Base-by-base conservation (phyloP, 2,797 vertebrate species). In the Myoxocephalus aenaeus region DNA sequence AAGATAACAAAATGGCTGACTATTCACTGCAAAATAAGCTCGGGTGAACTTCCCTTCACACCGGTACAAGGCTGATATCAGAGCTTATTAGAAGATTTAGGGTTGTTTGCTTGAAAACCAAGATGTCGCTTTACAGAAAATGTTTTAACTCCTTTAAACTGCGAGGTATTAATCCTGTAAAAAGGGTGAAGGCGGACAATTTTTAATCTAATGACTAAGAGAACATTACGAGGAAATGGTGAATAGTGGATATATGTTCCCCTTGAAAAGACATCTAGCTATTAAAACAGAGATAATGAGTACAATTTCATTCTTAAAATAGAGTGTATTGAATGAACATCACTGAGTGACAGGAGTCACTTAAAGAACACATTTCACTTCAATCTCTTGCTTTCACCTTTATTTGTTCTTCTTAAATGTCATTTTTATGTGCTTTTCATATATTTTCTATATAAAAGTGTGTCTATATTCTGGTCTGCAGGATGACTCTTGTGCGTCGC, bases 1-100 rank as follows among this genome's bases (percentile, higher is more conserved):
- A 61, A 67, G 69, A 74, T 65, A 75, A 79, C 65, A 73, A 87
- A 69, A 81, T 69, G 58, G 58, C 54, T 17, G 59, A 79, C 61
- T 63, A 8, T 32, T 68, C 53, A 50, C 59, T 56, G 57, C 71
- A 17, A 59, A 75, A 81, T 29, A 53, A 62, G 79, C 65, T 18
- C 2, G 15, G 64, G n/a, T 38, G 50, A 81, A 70, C 56, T 75
- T 50, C 10, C 46, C 14, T 64, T 64, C 38, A 32, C 32, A 9
- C 12, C 4, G 1, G 32, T 12, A 32, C 48, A 40, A 50, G 81
- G 25, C 75, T n/a, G 14, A 25, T 40, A 22, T 32, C 12, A 17
- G n/a, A 46, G 74, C 15, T 27, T 61, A 48, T 59, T 70, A 32
- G 59, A 77, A 70, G n/a, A 67, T 27, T 13, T 11, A 36, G 22